Percentiles rank a stretch among this genome's conserved stretches.
Conservation (phyloP, 2,113 vertebrate species). For the Pithys albifrons region DNA sequence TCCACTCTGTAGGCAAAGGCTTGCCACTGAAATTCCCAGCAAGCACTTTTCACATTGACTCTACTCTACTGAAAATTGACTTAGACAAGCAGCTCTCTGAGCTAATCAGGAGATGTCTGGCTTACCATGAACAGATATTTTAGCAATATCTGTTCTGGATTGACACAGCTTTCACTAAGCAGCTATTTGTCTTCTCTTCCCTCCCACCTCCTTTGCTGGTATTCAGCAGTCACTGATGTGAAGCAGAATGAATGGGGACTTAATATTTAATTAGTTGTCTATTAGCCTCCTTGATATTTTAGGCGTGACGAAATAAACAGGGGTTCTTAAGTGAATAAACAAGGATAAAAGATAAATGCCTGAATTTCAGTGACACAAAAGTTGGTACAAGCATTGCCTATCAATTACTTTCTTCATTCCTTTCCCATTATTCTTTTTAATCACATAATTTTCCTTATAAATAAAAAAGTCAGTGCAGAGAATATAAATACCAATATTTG, state of each 20-base stretch:
- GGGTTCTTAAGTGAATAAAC: background rate
- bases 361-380: background rate
- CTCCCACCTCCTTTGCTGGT: background rate
- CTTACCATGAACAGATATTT: background rate
- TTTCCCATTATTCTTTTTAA: background rate
- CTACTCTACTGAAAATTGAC: background rate
- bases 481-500: background rate
- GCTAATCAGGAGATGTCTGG: background rate
- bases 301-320: background rate
- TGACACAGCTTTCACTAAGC: background rate
- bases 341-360: background rate
- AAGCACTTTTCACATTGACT: background rate
- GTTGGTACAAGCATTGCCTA: background rate
- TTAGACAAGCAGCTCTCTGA: background rate
- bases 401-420: background rate
- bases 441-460: background rate
- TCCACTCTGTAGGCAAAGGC: background rate
- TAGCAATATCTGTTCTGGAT: background rate
- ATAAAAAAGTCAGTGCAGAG: background rate
- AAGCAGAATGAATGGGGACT: background rate
- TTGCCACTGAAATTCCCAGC: background rate
- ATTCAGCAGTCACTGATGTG: background rate
- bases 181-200: background rate
- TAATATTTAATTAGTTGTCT: conserved; percentile 3
- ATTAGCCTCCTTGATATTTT: background rate